A percentile compares a stretch with the other conserved stretches of the same genome.
Conservation (phyloP, 2,113 vertebrate genomes). For the Canis aureus region DNA sequence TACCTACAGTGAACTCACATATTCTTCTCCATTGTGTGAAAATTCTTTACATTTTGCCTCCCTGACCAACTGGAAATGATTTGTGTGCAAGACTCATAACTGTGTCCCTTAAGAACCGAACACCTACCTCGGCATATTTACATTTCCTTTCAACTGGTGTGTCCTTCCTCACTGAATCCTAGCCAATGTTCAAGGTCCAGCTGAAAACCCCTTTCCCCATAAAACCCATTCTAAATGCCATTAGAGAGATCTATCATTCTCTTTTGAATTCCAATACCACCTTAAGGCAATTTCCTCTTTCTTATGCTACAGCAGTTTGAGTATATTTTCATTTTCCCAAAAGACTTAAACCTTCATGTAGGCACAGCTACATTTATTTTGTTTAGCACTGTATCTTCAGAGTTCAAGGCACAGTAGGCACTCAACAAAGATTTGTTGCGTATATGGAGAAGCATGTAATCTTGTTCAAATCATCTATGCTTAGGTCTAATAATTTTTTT, state of each 20-base stretch:
- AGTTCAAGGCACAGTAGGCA: background rate
- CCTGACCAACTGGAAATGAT: background rate
- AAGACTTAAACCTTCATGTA: background rate
- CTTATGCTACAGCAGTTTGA: background rate
- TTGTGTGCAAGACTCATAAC: background rate
- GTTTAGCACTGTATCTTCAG: background rate
- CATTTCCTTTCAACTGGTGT: fast-evolving
- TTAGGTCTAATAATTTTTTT: background rate
- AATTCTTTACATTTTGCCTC: background rate
- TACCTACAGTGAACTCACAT: background rate
- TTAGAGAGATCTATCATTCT: background rate
- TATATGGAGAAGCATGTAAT: background rate
- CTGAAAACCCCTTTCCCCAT: background rate
- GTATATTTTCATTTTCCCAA: background rate
- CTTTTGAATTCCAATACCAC: background rate
- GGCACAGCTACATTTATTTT: background rate
- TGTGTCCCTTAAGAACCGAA: background rate
- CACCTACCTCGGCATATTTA: background rate
- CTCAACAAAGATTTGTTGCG: background rate
- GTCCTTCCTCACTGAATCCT: background rate
- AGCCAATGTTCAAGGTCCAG: background rate
- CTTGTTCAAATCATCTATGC: background rate
- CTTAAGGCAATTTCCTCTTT: background rate
- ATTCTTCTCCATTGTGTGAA: background rate
- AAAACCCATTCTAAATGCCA: background rate